Percentiles rank a stretch among this genome's conserved stretches.
phyloP scores from a whole-genome alignment of 2,113 vertebrate species.

The Paralichthys olivaceus region DNA sequence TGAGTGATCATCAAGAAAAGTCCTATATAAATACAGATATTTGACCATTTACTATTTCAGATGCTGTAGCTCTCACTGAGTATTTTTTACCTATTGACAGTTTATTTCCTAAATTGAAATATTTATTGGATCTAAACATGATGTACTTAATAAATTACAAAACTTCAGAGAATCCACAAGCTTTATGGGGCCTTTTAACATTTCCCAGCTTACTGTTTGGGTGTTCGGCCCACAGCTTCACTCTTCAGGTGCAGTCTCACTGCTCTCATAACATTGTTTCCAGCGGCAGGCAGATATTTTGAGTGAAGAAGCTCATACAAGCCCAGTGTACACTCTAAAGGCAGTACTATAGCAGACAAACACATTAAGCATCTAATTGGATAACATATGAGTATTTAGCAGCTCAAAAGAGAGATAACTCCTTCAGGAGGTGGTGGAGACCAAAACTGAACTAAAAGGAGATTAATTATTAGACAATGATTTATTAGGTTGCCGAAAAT shows the following conservation, averaged over 20 bases:
- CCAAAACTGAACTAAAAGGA: slow-evolving; percentile 5
- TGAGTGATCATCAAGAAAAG: too few relatives aligned
- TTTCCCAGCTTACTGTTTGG: not conserved
- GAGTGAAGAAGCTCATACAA: not conserved
- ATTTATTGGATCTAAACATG: not conserved
- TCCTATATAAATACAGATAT: too few relatives aligned
- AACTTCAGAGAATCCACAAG: not conserved
- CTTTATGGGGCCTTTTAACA: not conserved
- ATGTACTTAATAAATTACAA: not conserved
- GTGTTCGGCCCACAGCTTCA: not conserved
- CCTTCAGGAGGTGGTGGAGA: not conserved
- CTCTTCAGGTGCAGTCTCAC: not conserved
- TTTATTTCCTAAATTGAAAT: not conserved
- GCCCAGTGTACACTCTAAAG: too few relatives aligned
- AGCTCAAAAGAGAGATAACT: not conserved
- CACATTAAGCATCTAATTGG: not conserved
- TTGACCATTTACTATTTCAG: too few relatives aligned
- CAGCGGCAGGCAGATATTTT: not conserved
- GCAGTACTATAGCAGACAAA: not conserved
- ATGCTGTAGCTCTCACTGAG: too few relatives aligned
- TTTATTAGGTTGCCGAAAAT: not conserved
- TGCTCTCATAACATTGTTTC: not conserved
- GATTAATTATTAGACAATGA: not conserved
- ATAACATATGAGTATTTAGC: not conserved
- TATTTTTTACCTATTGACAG: too few relatives aligned